A percentile compares a stretch with the other conserved stretches of the same genome.
These are phyloP conservation scores for Leiothrix lutea DNA, from an alignment of 2,113 vertebrate species.

Conservation along the genomic window DNA sequence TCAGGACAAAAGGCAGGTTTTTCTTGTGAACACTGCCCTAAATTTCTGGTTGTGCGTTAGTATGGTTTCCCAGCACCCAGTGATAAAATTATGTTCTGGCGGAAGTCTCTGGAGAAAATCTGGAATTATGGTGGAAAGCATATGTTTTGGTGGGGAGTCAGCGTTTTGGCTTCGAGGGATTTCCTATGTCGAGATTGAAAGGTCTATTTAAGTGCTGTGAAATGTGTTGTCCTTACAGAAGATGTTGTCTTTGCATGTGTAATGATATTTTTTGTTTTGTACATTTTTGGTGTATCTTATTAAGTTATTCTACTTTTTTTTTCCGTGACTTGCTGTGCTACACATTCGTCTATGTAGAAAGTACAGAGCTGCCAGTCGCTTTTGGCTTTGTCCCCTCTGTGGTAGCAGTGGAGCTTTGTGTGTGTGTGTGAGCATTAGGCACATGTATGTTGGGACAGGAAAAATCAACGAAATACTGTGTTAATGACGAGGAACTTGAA, in stretches of 20 bases:
- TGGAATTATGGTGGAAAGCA: not conserved
- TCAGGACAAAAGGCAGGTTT: not conserved
- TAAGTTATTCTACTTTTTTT: not conserved
- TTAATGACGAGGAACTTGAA: not conserved
- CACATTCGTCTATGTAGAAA: not conserved
- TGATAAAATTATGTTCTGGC: not conserved
- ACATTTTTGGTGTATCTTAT: not conserved
- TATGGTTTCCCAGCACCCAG: not conserved
- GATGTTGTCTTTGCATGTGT: not conserved
- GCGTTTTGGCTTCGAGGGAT: not conserved
- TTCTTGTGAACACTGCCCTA: not conserved
- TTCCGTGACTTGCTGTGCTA: not conserved
- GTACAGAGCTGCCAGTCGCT: not conserved
- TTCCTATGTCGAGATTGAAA: not conserved
- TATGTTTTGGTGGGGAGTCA: not conserved
- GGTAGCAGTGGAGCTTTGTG: not conserved
- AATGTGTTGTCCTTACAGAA: not conserved
- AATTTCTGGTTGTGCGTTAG: not conserved
- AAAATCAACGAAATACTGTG: not conserved
- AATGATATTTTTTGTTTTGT: not conserved
- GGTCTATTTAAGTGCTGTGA: not conserved
- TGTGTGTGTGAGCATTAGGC: not conserved
- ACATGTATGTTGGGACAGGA: not conserved
- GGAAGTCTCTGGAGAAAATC: not conserved
- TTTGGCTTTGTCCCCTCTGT: not conserved